Conservation (phyloP, 2,888 invertebrate genomes). For the Polietes domitor region DNA sequence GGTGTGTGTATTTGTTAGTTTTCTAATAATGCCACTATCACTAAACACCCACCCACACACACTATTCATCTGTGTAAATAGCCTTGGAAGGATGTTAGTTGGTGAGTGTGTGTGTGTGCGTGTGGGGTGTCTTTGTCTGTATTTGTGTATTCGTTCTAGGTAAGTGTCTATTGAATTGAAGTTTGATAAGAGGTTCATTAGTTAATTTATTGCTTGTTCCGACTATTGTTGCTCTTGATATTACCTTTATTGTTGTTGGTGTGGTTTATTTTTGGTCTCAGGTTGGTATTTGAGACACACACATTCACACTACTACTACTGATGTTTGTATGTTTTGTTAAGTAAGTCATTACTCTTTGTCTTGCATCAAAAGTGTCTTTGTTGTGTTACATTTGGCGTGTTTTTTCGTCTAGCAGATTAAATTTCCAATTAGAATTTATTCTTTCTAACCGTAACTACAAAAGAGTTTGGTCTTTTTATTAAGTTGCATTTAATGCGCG, state of each 20-base stretch:
- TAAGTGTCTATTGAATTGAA: constrained; percentile 38
- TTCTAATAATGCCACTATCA: constrained; percentile 29
- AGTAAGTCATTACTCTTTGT: constrained; percentile 9
- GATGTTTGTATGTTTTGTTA: constrained; percentile 3
- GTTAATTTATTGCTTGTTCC: constrained; percentile 49
- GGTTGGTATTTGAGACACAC: background rate
- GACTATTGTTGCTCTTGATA: constrained; percentile 22
- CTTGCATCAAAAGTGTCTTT: background rate
- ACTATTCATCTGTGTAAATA: constrained; percentile 14
- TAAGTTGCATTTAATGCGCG: no score
- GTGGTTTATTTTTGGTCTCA: background rate
- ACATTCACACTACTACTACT: no score
- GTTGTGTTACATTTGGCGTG: no score
- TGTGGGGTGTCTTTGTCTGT: background rate
- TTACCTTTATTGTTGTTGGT: constrained; percentile 16
- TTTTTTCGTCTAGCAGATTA: no score
- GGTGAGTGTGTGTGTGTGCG: constrained; percentile 20
- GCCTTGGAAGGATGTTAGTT: background rate
- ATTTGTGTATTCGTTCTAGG: constrained; percentile 12
- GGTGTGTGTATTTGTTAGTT: constrained; percentile 45
- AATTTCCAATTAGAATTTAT: no score
- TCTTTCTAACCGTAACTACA: no score
- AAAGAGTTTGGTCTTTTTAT: no score
- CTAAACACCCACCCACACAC: background rate
- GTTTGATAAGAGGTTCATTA: constrained; percentile 49